Percentiles rank a stretch among this genome's conserved stretches.
Conservation (phyloP, 2,888 invertebrate species). For the Alviniconcha strummeri region DNA sequence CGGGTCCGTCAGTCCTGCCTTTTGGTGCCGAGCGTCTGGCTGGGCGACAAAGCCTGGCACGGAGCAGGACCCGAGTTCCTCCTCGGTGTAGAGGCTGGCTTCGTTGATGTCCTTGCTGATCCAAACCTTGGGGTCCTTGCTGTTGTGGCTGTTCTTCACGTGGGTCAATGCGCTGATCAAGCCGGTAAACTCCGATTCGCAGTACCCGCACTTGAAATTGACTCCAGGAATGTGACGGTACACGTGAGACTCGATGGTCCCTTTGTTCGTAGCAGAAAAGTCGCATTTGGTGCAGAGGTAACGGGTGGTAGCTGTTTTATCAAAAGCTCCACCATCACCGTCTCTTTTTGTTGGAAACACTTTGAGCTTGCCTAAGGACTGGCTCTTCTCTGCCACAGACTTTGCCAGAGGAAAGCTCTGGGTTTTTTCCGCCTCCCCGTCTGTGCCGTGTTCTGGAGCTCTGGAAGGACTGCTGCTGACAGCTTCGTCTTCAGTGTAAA, state of each 20-base stretch:
- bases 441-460: not conserved
- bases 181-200: conserved; percentile 45
- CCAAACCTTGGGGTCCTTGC: conserved; percentile 46
- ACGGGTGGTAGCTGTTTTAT: conserved; percentile 31
- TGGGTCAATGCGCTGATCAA: conserved; percentile 47
- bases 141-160: conserved; percentile 45
- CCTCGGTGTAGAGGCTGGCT: conserved; percentile 44
- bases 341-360: conserved; percentile 22
- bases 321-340: not conserved
- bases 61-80: conserved; percentile 16
- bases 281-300: conserved; percentile 48
- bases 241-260: conserved; percentile 50
- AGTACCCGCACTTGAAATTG: conserved; percentile 49
- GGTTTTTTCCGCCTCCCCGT: not conserved
- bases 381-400: not conserved
- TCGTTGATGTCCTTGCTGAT: conserved; percentile 47
- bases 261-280: conserved; percentile 41
- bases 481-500: not conserved
- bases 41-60: not conserved
- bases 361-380: conserved; percentile 32
- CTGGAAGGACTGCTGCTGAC: conserved; percentile 16
- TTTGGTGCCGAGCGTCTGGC: not conserved
- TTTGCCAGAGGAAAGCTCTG: not conserved
- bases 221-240: conserved; percentile 51
- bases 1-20: not conserved